These are phyloP conservation scores for Procavia capensis DNA, from an alignment of 2,113 vertebrate genomes.

Conservation along the genomic window DNA sequence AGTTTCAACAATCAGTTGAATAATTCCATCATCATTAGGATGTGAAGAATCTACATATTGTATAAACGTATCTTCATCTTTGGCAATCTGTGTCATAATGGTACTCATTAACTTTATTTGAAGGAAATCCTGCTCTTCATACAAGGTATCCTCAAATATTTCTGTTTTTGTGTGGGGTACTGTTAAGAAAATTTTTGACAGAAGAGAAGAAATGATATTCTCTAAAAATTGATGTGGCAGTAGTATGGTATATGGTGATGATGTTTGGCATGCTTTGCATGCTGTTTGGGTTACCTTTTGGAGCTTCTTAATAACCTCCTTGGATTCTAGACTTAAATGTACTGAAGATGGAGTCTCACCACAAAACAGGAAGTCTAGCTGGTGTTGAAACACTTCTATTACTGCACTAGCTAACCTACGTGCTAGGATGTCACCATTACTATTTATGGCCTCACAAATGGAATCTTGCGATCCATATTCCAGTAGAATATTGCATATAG, in stretches of 20 bases:
- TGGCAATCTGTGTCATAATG: conserved; percentile 54
- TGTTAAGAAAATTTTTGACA: conserved; percentile 59
- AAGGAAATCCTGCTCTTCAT: conserved; percentile 59
- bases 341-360: background rate
- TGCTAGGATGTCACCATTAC: conserved; percentile 29
- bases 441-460: conserved; percentile 27
- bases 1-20: conserved; percentile 56
- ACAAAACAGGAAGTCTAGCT: conserved; percentile 1
- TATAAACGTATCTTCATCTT: conserved; percentile 32
- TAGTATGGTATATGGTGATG: conserved; percentile 15
- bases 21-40: conserved; percentile 41
- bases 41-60: conserved; percentile 55
- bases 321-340: conserved; percentile 29
- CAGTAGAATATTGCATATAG: conserved; percentile 38
- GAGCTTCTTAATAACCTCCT: conserved; percentile 26
- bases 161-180: background rate
- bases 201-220: conserved; percentile 54
- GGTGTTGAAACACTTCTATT: conserved; percentile 43
- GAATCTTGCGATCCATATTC: conserved; percentile 26
- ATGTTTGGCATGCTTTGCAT: conserved; percentile 28
- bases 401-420: conserved; percentile 25
- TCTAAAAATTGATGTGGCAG: conserved; percentile 51
- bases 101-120: conserved; percentile 67
- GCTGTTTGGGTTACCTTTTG: background rate
- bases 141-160: background rate